Conservation (phyloP, 1,140 invertebrate genomes). For the Drosophila simulans region DNA sequence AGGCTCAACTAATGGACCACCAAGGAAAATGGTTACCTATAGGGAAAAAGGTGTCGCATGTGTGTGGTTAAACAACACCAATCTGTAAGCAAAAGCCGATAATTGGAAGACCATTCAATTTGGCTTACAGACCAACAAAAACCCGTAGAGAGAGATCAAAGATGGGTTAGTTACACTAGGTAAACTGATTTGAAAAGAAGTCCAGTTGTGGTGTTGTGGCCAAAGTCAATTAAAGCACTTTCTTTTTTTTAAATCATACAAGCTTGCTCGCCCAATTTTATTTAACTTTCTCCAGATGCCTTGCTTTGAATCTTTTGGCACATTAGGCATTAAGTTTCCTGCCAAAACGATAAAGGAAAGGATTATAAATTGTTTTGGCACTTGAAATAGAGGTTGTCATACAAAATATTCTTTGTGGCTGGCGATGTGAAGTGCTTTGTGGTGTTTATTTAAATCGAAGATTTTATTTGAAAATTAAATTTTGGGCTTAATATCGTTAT, state of each 20-base stretch:
- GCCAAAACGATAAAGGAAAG: not conserved
- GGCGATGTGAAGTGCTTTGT: too few relatives aligned
- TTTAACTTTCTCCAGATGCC: not conserved
- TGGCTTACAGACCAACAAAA: not conserved
- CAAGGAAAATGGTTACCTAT: not conserved
- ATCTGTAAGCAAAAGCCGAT: conserved; percentile 26
- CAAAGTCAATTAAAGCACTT: not conserved
- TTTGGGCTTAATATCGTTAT: not conserved
- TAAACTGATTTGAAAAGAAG: not conserved
- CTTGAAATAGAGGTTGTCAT: conserved; percentile 4
- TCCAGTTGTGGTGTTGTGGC: too few relatives aligned
- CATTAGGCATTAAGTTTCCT: conserved; percentile 3
- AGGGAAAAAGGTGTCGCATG: conserved; percentile 4
- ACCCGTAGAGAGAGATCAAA: not conserved
- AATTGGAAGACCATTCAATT: conserved; percentile 39
- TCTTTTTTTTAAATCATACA: not conserved
- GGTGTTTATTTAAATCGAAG: not conserved
- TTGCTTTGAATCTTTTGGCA: not conserved
- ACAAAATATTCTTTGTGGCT: not conserved
- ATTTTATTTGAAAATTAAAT: too few relatives aligned
- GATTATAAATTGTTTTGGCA: conserved; percentile 1
- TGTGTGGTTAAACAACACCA: conserved; percentile 4
- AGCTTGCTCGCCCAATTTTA: not conserved
- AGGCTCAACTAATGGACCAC: conserved; percentile 51
- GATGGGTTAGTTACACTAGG: not conserved